Conservation (phyloP, 2,113 vertebrate species). For the Platysteira castanea region DNA sequence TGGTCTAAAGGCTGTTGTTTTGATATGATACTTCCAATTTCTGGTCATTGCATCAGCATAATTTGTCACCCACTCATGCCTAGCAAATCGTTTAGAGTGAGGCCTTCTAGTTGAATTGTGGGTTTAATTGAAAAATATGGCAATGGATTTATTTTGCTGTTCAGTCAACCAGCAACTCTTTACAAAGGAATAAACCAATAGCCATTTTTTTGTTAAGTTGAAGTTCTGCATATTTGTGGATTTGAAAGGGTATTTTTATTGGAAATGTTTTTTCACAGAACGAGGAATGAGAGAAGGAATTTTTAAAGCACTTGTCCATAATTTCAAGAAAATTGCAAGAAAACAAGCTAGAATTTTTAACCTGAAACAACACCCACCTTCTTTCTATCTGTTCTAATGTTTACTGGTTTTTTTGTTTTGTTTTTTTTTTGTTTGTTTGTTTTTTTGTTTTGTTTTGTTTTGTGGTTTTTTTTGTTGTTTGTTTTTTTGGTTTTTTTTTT, state of each 20-base stretch:
- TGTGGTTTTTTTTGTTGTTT: too few relatives aligned
- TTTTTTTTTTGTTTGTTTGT: too few relatives aligned
- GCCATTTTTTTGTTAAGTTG: neutral
- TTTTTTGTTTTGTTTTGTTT: neutral
- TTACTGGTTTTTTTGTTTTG: neutral
- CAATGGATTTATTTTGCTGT: neutral
- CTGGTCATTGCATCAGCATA: neutral
- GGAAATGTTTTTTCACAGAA: neutral
- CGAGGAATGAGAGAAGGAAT: neutral
- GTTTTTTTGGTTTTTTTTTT: too few relatives aligned
- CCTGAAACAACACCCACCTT: neutral
- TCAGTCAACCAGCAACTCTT: neutral
- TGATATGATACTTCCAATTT: neutral
- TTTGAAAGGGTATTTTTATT: neutral
- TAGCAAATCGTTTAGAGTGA: neutral
- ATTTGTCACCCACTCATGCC: neutral
- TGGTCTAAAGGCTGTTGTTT: neutral
- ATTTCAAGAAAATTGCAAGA: neutral
- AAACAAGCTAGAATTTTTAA: neutral
- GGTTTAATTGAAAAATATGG: conserved; percentile 1
- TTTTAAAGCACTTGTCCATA: neutral
- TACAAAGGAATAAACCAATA: neutral
- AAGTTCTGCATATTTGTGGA: neutral
- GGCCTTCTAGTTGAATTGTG: neutral
- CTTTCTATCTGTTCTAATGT: neutral